Percentiles rank a stretch among this genome's conserved stretches.
phyloP scores from a whole-genome alignment of 2,797 vertebrate genomes.

The Odontamblyopus lacepedii region DNA sequence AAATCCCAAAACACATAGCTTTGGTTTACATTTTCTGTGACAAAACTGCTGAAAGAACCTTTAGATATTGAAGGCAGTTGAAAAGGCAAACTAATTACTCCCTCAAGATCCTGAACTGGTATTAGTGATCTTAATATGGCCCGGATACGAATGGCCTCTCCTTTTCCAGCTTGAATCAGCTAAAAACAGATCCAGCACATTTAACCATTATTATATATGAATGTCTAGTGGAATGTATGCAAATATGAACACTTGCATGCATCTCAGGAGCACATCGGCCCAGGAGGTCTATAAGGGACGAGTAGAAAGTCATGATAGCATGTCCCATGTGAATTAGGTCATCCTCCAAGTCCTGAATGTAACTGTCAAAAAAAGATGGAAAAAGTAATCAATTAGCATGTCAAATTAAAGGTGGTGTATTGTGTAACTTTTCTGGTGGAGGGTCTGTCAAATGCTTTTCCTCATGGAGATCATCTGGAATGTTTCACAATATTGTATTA shows the following conservation, averaged over 20 bases:
- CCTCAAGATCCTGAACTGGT: slow-evolving; percentile 89
- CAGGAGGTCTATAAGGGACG: slow-evolving; percentile 92
- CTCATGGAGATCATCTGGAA: too few relatives aligned
- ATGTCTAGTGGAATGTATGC: neutral
- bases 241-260: slow-evolving; percentile 81
- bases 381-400: slow-evolving; percentile 6
- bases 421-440: too few relatives aligned
- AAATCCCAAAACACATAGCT: neutral
- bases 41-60: slow-evolving; percentile 69
- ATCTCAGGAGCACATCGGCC: slow-evolving; percentile 95
- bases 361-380: slow-evolving; percentile 65
- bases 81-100: slow-evolving; percentile 91
- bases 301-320: slow-evolving; percentile 96
- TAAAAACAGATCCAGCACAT: slow-evolving; percentile 48
- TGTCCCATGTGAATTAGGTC: slow-evolving; percentile 94
- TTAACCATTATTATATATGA: neutral
- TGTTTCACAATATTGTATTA: too few relatives aligned
- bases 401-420: too few relatives aligned
- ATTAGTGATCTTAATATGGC: slow-evolving; percentile 92
- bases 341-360: slow-evolving; percentile 82
- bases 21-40: neutral
- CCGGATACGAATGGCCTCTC: slow-evolving; percentile 91
- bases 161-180: slow-evolving; percentile 92
- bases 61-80: slow-evolving; percentile 86
- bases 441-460: too few relatives aligned